Conservation (phyloP, 2,888 invertebrate species). For the Mythimna pallens region DNA sequence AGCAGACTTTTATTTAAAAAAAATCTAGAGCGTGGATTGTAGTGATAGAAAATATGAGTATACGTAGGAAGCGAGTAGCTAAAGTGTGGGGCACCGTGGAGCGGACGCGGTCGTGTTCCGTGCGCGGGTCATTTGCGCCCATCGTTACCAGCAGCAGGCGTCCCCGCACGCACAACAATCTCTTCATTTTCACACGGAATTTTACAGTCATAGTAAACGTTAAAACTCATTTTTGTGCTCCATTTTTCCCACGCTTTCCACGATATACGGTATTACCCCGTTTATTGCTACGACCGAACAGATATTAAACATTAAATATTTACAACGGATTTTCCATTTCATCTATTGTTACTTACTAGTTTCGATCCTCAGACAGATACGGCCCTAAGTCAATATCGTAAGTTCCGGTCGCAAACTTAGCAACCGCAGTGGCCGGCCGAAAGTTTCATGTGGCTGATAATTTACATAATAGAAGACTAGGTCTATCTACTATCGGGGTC, state of each 20-base stretch:
- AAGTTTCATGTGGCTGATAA: constrained; percentile 89
- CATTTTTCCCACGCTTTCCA: constrained; percentile 57
- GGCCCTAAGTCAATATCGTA: constrained; percentile 84
- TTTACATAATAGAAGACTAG: constrained; percentile 90
- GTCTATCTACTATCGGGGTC: constrained; percentile 89
- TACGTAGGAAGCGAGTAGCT: constrained; percentile 69
- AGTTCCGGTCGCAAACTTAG: constrained; percentile 86
- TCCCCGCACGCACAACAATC: constrained; percentile 76
- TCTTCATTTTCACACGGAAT: constrained; percentile 80
- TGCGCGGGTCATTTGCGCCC: constrained; percentile 79
- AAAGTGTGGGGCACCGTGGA: constrained; percentile 56
- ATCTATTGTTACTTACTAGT: constrained; percentile 72
- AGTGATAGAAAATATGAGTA: constrained; percentile 57
- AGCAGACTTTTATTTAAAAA: constrained; percentile 21
- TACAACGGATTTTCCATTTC: constrained; percentile 68
- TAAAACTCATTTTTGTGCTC: constrained; percentile 65
- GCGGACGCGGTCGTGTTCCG: constrained; percentile 77
- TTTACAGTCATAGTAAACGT: constrained; percentile 72
- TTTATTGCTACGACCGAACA: constrained; percentile 45
- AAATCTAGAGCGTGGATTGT: constrained; percentile 9
- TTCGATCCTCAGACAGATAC: constrained; percentile 81
- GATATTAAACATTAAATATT: constrained; percentile 69
- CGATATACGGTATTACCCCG: constrained; percentile 44
- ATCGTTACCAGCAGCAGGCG: constrained; percentile 83
- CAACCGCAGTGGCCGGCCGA: constrained; percentile 83